These are phyloP conservation scores for Valencia hispanica DNA, from an alignment of 2,797 vertebrate species.

Conservation along the genomic window DNA sequence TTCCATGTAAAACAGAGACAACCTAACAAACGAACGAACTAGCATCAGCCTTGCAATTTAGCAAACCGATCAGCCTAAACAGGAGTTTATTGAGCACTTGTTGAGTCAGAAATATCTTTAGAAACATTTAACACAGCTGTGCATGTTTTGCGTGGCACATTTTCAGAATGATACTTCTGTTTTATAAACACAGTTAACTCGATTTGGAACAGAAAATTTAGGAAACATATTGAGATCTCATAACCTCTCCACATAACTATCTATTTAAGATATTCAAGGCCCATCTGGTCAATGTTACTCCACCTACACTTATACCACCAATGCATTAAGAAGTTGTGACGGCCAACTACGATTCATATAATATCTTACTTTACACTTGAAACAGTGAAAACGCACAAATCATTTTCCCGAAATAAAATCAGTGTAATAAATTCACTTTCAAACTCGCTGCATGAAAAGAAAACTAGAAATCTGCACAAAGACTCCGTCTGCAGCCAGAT, in stretches of 20 bases:
- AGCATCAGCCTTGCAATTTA: background rate
- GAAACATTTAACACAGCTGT: too few species aligned
- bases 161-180: background rate
- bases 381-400: background rate
- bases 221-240: background rate
- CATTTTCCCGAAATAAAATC: background rate
- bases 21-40: background rate
- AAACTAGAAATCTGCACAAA: background rate
- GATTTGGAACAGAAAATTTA: too few species aligned
- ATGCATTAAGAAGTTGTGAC: background rate
- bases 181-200: too few species aligned
- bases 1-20: background rate
- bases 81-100: background rate
- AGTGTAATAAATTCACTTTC: constrained; percentile 1
- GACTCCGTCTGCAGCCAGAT: background rate
- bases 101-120: background rate
- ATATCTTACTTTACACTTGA: background rate
- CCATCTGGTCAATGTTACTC: background rate
- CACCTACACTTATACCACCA: background rate
- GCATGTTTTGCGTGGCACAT: too few species aligned
- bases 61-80: background rate
- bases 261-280: background rate
- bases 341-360: background rate
- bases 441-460: background rate
- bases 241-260: background rate